Percentiles rank a stretch among this genome's conserved stretches.
phyloP scores from a whole-genome alignment of 2,888 invertebrate genomes.

The Chrysolina americana region DNA sequence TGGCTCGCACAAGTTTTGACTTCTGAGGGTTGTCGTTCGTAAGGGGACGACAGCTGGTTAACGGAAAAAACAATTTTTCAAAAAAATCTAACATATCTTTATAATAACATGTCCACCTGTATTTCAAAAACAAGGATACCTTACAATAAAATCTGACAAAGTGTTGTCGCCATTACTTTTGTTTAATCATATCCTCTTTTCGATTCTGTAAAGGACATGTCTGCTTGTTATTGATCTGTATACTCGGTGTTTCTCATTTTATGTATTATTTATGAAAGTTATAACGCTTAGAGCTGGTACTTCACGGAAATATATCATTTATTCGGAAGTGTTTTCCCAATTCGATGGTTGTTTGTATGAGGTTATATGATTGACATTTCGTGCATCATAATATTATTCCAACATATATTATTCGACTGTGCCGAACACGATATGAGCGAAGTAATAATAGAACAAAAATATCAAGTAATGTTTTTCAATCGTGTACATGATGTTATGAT shows the following conservation, averaged over 20 bases:
- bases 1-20: too few relatives aligned
- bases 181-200: background rate
- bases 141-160: background rate
- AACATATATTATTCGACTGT: background rate
- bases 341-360: background rate
- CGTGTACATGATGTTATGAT: too few relatives aligned
- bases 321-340: background rate
- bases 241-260: background rate
- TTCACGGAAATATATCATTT: slow-evolving; percentile 10
- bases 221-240: background rate
- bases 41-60: too few relatives aligned
- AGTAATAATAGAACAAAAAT: too few relatives aligned
- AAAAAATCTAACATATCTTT: too few relatives aligned
- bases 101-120: too few relatives aligned
- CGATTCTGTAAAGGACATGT: background rate
- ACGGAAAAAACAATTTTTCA: too few relatives aligned
- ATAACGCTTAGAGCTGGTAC: background rate
- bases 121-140: too few relatives aligned
- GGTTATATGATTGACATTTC: slow-evolving; percentile 13
- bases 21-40: too few relatives aligned
- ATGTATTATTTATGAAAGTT: background rate
- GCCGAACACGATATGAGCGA: too few relatives aligned
- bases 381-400: background rate
- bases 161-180: background rate
- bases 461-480: too few relatives aligned